phyloP scores from a whole-genome alignment of 2,797 vertebrate genomes.

The Lepilemur septentrionalis region DNA sequence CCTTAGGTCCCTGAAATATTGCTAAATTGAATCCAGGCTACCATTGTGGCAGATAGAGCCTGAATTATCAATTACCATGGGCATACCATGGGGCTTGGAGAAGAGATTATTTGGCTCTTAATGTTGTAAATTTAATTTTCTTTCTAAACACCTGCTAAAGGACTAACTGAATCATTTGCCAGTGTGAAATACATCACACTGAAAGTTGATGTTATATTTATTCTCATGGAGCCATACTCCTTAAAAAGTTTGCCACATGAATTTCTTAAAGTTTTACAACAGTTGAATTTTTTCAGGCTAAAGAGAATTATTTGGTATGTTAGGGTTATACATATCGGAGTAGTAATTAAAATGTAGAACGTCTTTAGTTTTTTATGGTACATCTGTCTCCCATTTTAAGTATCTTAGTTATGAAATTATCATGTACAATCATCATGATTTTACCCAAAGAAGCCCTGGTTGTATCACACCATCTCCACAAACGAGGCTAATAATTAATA shows the following conservation, averaged over 20 bases:
- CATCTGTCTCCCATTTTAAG: constrained; percentile 29
- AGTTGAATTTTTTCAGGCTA: background rate
- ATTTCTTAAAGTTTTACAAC: background rate
- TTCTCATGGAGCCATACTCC: background rate
- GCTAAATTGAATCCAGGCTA: constrained; percentile 37
- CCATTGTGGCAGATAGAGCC: background rate
- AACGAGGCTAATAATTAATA: constrained; percentile 16
- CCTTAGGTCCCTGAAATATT: background rate
- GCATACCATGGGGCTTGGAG: constrained; percentile 2
- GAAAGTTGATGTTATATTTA: constrained; percentile 31
- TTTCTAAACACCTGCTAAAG: constrained; percentile 66
- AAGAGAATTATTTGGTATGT: constrained; percentile 20
- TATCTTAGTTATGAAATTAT: background rate
- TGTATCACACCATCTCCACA: background rate
- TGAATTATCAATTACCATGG: constrained; percentile 46
- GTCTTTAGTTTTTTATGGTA: background rate
- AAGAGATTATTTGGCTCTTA: constrained; percentile 55
- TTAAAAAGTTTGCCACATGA: background rate
- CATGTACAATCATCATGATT: background rate
- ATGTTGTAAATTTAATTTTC: constrained; percentile 70
- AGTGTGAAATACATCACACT: constrained; percentile 45
- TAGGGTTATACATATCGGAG: background rate
- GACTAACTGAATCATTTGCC: constrained; percentile 60
- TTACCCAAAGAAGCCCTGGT: background rate
- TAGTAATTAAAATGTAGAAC: constrained; percentile 23